These are phyloP conservation scores for Paragorgia papillata DNA, from an alignment of 92 coral and sea anemone species.

Conservation along the genomic window DNA sequence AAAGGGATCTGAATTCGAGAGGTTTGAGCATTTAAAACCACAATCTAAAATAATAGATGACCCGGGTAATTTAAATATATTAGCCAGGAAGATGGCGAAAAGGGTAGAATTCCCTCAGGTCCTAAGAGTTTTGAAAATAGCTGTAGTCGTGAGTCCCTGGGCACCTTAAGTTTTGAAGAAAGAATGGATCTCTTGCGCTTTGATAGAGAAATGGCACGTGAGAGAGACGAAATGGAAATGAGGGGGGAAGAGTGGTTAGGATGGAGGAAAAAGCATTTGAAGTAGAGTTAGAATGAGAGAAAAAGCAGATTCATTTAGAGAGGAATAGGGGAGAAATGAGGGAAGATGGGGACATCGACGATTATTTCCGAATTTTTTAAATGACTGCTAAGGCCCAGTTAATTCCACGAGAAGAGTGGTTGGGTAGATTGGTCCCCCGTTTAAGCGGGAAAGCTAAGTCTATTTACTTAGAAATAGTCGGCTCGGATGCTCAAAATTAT, in stretches of 20 bases:
- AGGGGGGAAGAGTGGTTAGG: slow-evolving; percentile 1
- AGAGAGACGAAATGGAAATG: not conserved
- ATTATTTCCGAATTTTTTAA: slow-evolving; percentile 61
- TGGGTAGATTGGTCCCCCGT: slow-evolving; percentile 58
- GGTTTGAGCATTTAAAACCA: too few relatives aligned
- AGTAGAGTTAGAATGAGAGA: slow-evolving; percentile 38
- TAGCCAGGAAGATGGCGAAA: not conserved
- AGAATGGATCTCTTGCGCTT: not conserved
- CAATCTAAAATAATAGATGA: not conserved
- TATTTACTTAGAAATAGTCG: slow-evolving; percentile 55
- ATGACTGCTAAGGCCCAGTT: slow-evolving; percentile 67
- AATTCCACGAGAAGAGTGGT: slow-evolving; percentile 68
- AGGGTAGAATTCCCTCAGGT: slow-evolving; percentile 12
- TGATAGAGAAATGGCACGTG: slow-evolving; percentile 1
- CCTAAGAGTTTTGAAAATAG: not conserved
- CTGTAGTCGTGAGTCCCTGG: not conserved
- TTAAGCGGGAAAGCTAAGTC: slow-evolving; percentile 62
- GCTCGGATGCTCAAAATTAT: too few relatives aligned
- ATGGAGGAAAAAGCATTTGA: slow-evolving; percentile 29
- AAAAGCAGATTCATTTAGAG: slow-evolving; percentile 11
- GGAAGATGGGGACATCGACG: slow-evolving; percentile 60
- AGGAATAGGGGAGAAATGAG: slow-evolving; percentile 55
- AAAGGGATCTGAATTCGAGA: not conserved
- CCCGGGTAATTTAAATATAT: not conserved
- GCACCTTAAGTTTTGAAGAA: slow-evolving; percentile 2